A percentile compares a stretch with the other conserved stretches of the same genome.
phyloP scores from a whole-genome alignment of 37 sponge, comb jelly and placozoan species.

The Aplysina aerophoba region DNA sequence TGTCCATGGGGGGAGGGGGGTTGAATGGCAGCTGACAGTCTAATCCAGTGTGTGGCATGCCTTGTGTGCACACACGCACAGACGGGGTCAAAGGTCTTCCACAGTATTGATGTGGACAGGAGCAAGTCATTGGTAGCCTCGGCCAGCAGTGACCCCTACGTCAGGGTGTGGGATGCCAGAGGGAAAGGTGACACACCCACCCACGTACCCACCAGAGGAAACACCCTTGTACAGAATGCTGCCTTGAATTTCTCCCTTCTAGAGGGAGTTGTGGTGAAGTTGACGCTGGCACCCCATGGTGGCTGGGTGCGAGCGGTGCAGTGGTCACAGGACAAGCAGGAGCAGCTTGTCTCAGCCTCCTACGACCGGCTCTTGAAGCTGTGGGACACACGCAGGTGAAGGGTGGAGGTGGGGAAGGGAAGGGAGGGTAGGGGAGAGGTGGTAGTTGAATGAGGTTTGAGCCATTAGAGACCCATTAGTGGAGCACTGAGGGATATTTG shows the following conservation, averaged over 20 bases:
- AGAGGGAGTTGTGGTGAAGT: conserved; percentile 60
- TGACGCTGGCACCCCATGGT: conserved; percentile 69
- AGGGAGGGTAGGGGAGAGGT: no score
- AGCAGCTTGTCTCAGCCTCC: conserved; percentile 87
- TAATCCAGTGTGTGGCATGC: background rate
- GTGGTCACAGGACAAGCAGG: conserved; percentile 68
- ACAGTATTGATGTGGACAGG: conserved; percentile 43
- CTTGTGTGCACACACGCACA: conserved; percentile 47
- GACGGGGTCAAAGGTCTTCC: conserved; percentile 76
- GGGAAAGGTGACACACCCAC: conserved; percentile 12
- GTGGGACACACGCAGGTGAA: conserved; percentile 88
- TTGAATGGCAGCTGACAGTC: no score
- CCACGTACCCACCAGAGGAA: background rate
- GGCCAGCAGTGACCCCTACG: conserved; percentile 69
- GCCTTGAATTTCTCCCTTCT: background rate
- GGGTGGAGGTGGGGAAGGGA: background rate
- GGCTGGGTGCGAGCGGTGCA: conserved; percentile 83
- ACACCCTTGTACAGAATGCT: background rate
- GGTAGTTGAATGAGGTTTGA: no score
- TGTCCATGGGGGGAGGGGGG: no score
- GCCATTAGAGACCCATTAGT: no score
- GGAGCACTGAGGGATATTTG: no score
- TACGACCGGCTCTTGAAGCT: conserved; percentile 76
- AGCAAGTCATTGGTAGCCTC: conserved; percentile 61
- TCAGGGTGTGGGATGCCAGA: conserved; percentile 83